Conservation (phyloP, 2,888 invertebrate species). For the Oligia fasciuncula region DNA sequence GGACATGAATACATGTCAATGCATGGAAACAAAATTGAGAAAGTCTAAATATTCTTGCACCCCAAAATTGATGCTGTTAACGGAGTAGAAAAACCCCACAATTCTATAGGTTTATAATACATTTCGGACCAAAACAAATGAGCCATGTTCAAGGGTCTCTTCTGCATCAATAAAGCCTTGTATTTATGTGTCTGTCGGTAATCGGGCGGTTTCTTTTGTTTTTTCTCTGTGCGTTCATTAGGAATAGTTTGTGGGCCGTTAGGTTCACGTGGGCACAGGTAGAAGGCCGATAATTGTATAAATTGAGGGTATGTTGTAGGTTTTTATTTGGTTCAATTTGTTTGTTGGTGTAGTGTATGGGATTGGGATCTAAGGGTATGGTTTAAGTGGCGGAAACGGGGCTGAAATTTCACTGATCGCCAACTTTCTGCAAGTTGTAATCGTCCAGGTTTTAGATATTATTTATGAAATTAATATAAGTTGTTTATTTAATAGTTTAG, state of each 20-base stretch:
- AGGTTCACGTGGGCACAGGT: conserved; percentile 54
- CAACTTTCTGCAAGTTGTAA: neutral
- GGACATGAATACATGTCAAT: neutral
- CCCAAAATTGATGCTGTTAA: conserved; percentile 1
- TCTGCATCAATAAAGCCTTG: conserved; percentile 58
- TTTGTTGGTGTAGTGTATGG: conserved; percentile 13
- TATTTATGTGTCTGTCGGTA: conserved; percentile 57
- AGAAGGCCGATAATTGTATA: conserved; percentile 50
- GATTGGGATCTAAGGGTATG: neutral
- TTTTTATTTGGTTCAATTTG: conserved; percentile 38
- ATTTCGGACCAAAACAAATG: conserved; percentile 54
- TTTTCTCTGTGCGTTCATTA: conserved; percentile 58
- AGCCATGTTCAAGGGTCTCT: conserved; percentile 45
- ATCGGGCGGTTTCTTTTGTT: conserved; percentile 46
- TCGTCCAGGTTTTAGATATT: neutral
- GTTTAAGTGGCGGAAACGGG: neutral
- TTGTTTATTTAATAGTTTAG: neutral
- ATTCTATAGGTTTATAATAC: conserved; percentile 35
- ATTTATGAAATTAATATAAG: neutral
- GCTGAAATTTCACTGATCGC: neutral
- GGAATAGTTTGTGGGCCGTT: conserved; percentile 52
- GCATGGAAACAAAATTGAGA: neutral
- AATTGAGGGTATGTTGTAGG: conserved; percentile 32
- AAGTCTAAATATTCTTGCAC: neutral
- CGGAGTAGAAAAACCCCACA: conserved; percentile 13